Evolutionary conservation across 2,797 vertebrate genomes (phyloP).

Genomic region (Acanthopagrus latus): DNA sequence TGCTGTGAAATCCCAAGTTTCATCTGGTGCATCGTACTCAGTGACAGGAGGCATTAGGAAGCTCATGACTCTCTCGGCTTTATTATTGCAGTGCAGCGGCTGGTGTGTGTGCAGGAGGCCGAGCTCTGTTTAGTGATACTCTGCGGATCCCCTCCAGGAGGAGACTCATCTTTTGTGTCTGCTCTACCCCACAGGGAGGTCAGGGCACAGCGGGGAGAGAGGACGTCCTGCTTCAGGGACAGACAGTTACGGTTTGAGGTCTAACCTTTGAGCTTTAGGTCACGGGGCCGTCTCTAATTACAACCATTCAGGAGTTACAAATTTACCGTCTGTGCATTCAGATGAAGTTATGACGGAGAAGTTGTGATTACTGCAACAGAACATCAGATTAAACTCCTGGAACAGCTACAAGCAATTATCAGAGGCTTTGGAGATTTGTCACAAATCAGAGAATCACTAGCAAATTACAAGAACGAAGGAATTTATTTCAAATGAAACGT

Average conservation of each 20-base stretch:
- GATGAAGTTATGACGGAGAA: not conserved
- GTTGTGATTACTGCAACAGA: slow-evolving; percentile 10
- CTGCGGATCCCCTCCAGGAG: slow-evolving; percentile 24
- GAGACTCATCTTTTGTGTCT: slow-evolving; percentile 25
- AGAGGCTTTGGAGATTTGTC: slow-evolving; percentile 10
- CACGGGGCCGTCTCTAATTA: not conserved
- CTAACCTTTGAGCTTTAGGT: slow-evolving; percentile 3
- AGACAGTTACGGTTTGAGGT: slow-evolving; percentile 15
- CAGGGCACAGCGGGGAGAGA: not conserved
- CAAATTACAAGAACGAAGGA: not conserved
- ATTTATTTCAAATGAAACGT: not conserved
- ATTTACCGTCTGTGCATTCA: not conserved
- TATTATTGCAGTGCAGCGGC: slow-evolving; percentile 18
- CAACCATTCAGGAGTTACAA: not conserved
- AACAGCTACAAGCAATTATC: not conserved
- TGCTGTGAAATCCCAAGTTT: slow-evolving; percentile 42
- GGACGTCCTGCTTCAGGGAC: slow-evolving; percentile 9
- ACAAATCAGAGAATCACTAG: not conserved
- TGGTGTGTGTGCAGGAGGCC: slow-evolving; percentile 6
- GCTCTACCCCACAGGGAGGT: slow-evolving; percentile 36
- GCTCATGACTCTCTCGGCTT: slow-evolving; percentile 38
- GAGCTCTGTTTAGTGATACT: slow-evolving; percentile 22
- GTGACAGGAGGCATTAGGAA: slow-evolving; percentile 38
- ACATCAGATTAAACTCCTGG: not conserved
- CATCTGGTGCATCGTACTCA: slow-evolving; percentile 25